Base-by-base conservation (phyloP, 2,888 invertebrate species). In the Drosophila meridiana region DNA sequence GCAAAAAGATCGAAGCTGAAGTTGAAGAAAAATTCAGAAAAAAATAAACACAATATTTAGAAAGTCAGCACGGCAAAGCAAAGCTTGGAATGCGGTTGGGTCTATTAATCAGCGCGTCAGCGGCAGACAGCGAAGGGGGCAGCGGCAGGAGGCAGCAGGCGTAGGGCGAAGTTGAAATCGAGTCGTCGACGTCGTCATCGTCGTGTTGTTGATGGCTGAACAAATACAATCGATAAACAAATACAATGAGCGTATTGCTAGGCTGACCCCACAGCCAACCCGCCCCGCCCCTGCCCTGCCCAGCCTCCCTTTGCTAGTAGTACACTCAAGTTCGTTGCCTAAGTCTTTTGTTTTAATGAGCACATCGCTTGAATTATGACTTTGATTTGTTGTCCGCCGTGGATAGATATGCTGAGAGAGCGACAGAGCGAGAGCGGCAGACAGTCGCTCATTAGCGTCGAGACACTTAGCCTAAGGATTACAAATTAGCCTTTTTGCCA, bases 341-440 rank as follows among this genome's bases (percentile, higher is more conserved):
- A 90, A 91, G 90, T 89, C 91, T 91, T 89, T 89, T 85, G 91
- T 90, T 91, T 89, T 88, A 90, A 88, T 89, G 87, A 81, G 90
- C 90, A 70, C 71, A 77, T 69, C 75, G 73, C 81, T 72, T 82
- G 90, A 89, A 76, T 82, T 90, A 89, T 90, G 90, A 90, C 90
- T 90, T 87, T 87, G 87, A 89, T 90, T 83, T 61, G 66, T 42
- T 55, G 55, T 20, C 55, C 36, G 36, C 32, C 73, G n/a, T 8
- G 53, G 42, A 43, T n/a, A 40, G 59, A 60, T 28, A 9, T n/a
- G 28, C 30, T 20, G 20, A 32, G 14, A 43, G 53, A 43, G 13
- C 50, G 14, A 47, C 45, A 36, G 8, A 43, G 43, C 47, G 40
- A 36, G 50, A 40, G 20, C 20, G 32, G 38, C 34, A 57, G 53